Conservation (phyloP, 2,888 invertebrate species). For the Coenonympha glycerion region DNA sequence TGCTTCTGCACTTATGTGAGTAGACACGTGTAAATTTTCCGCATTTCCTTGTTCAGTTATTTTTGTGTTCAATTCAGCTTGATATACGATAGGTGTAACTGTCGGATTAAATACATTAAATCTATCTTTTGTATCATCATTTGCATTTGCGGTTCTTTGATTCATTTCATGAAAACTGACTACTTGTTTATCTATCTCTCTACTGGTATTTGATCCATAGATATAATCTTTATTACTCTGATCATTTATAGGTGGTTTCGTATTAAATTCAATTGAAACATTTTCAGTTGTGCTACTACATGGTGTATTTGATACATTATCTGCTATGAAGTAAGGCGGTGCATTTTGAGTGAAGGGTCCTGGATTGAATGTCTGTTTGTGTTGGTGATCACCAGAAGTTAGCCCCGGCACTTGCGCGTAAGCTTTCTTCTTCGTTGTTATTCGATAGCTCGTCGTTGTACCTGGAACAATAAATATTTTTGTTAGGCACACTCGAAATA, state of each 20-base stretch:
- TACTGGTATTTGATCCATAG: not conserved
- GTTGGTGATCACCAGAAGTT: slow-evolving; percentile 56
- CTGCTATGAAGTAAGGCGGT: slow-evolving; percentile 21
- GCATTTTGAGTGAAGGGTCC: slow-evolving; percentile 24
- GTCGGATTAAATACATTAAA: not conserved
- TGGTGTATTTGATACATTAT: slow-evolving; percentile 5
- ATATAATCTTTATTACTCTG: not conserved
- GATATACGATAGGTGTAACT: not conserved
- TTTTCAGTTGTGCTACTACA: slow-evolving; percentile 6
- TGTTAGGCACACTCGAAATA: too few relatives aligned
- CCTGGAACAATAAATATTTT: too few relatives aligned
- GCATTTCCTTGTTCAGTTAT: not conserved
- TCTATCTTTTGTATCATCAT: not conserved
- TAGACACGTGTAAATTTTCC: not conserved
- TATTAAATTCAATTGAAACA: not conserved
- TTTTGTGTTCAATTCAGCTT: not conserved
- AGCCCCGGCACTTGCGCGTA: slow-evolving; percentile 88
- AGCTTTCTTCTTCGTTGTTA: slow-evolving; percentile 80
- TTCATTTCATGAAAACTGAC: not conserved
- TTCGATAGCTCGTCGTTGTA: slow-evolving; percentile 75
- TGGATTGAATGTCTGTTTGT: slow-evolving; percentile 26
- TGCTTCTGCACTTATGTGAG: not conserved
- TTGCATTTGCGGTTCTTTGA: not conserved
- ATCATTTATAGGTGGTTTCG: not conserved
- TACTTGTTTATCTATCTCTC: not conserved